Conservation (phyloP, 2,113 vertebrate species). For the Microtus montanus region DNA sequence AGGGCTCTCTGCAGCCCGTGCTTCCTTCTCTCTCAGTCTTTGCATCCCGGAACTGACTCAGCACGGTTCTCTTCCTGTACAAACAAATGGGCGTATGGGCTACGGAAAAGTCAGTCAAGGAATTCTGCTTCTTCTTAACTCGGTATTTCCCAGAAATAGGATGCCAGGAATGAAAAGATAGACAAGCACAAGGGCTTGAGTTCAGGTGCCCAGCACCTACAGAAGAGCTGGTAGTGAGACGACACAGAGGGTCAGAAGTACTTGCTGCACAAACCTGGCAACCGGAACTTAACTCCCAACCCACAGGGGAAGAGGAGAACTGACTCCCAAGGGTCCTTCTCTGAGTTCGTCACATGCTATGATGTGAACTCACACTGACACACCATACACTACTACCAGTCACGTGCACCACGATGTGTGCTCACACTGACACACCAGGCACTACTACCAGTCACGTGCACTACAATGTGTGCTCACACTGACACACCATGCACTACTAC, state of each 20-base stretch:
- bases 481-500: no score
- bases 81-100: fast-evolving
- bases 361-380: background rate
- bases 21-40: background rate
- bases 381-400: no score
- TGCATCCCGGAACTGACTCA: background rate
- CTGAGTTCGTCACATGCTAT: background rate
- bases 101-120: background rate
- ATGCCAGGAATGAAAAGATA: background rate
- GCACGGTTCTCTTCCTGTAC: background rate
- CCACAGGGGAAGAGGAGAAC: background rate
- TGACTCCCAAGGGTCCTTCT: background rate
- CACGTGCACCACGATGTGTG: background rate
- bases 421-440: background rate
- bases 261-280: background rate
- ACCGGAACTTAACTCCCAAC: background rate
- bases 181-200: background rate
- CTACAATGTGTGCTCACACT: background rate
- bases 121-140: background rate
- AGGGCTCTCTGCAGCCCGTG: background rate
- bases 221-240: no score
- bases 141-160: fast-evolving
- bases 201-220: background rate
- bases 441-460: background rate
- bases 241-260: no score